These are phyloP conservation scores for Ageneiosus marmoratus DNA, from an alignment of 2,113 vertebrate species.

Conservation along the genomic window DNA sequence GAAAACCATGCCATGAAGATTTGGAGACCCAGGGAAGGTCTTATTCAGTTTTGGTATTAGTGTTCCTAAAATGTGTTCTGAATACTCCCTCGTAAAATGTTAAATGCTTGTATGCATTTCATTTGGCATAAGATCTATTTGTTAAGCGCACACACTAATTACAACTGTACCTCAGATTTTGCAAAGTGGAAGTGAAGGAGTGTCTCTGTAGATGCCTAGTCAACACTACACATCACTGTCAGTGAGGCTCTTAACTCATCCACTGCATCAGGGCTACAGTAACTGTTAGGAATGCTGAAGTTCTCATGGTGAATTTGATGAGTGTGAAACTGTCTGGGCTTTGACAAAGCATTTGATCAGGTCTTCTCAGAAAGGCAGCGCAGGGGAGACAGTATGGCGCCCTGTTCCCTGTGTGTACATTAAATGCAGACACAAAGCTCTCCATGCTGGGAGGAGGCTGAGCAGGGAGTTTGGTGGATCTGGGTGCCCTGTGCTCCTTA, in stretches of 20 bases:
- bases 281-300: conserved; percentile 30
- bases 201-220: conserved; percentile 6
- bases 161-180: conserved; percentile 3
- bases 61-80: neutral
- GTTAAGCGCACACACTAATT: conserved; percentile 19
- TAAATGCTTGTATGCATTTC: conserved; percentile 19
- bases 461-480: conserved; percentile 25
- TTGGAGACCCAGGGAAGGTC: neutral
- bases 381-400: conserved; percentile 57
- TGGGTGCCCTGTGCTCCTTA: conserved; percentile 32
- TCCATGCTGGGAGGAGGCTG: conserved; percentile 30
- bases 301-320: conserved; percentile 36
- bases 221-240: conserved; percentile 30
- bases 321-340: conserved; percentile 34
- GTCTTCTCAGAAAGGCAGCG: conserved; percentile 33
- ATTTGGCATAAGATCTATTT: conserved; percentile 8
- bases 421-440: conserved; percentile 48
- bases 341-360: conserved; percentile 50
- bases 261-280: conserved; percentile 9
- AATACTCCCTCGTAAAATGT: conserved; percentile 4
- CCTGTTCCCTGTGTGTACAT: conserved; percentile 57
- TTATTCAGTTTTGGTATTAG: neutral
- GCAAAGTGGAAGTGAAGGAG: conserved; percentile 27
- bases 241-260: conserved; percentile 16
- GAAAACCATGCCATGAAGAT: neutral